Percentiles rank a stretch among this genome's conserved stretches.
Conservation (phyloP, 2,888 invertebrate species). For the Oxystoma pomonae region DNA sequence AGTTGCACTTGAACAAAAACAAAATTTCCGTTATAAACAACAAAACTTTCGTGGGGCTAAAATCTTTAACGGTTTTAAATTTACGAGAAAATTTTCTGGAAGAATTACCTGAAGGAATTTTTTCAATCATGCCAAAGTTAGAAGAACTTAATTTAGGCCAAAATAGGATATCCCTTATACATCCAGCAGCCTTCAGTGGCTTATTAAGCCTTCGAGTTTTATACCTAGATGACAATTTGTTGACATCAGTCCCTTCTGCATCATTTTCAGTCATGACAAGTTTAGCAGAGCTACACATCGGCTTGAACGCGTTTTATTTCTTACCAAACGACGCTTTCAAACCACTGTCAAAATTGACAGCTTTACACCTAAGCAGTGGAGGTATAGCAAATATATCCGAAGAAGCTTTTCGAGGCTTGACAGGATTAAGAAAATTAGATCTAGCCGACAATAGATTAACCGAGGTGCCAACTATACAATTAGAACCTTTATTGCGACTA, state of each 20-base stretch:
- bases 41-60: slow-evolving; percentile 74
- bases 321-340: slow-evolving; percentile 75
- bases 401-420: slow-evolving; percentile 70
- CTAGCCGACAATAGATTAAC: slow-evolving; percentile 75
- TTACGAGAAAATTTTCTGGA: slow-evolving; percentile 78
- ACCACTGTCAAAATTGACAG: slow-evolving; percentile 69
- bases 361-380: slow-evolving; percentile 76
- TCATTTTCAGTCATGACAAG: slow-evolving; percentile 70
- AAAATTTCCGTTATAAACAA: slow-evolving; percentile 78
- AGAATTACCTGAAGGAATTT: slow-evolving; percentile 70
- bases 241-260: slow-evolving; percentile 71
- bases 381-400: slow-evolving; percentile 75
- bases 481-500: slow-evolving; percentile 66
- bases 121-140: slow-evolving; percentile 68
- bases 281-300: slow-evolving; percentile 79
- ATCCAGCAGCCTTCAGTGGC: slow-evolving; percentile 72
- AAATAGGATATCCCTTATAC: slow-evolving; percentile 78
- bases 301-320: slow-evolving; percentile 74
- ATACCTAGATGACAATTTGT: slow-evolving; percentile 79
- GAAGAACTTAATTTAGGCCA: slow-evolving; percentile 84
- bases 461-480: slow-evolving; percentile 70
- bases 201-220: slow-evolving; percentile 71
- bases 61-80: slow-evolving; percentile 74
- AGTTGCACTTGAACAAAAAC: slow-evolving; percentile 79
- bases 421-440: slow-evolving; percentile 70